Conservation (phyloP, 1,140 invertebrate species). For the Planococcus citri region DNA sequence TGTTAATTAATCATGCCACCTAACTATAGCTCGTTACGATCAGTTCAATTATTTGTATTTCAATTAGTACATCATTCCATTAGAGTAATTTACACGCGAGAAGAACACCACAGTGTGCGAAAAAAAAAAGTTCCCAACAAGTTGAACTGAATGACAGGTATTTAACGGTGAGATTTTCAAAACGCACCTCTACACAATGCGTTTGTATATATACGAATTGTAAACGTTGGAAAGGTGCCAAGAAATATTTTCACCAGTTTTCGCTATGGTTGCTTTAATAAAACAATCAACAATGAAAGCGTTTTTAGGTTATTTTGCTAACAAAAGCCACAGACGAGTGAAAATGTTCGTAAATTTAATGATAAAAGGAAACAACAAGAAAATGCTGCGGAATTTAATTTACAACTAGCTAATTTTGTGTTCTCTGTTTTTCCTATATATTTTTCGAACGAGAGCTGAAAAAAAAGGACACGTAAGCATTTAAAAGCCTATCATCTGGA, state of each 20-base stretch:
- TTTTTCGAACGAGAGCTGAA: background rate
- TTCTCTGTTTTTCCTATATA: background rate
- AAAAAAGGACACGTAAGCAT: background rate
- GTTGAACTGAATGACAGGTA: background rate
- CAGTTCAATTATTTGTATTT: background rate
- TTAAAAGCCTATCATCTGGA: background rate
- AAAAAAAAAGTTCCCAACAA: background rate
- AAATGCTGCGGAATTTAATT: constrained; percentile 3
- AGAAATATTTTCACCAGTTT: background rate
- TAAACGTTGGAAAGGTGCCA: constrained; percentile 6
- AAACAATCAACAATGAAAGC: constrained; percentile 7
- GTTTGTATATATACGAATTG: background rate
- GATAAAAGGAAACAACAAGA: background rate
- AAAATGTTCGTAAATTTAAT: constrained; percentile 4
- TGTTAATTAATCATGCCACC: too few species aligned
- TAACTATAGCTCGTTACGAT: background rate
- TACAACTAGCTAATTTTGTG: constrained; percentile 1
- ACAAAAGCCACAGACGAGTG: background rate
- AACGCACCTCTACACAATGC: background rate
- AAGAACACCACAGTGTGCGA: too few species aligned
- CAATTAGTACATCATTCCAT: background rate
- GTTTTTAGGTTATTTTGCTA: constrained; percentile 4
- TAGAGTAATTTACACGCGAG: background rate
- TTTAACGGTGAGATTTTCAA: background rate
- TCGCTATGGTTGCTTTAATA: background rate